Evolutionary conservation across 2,888 invertebrate species (phyloP), one percentile per base, ranked within the genome.

Genomic region (Erynnis tages): DNA sequence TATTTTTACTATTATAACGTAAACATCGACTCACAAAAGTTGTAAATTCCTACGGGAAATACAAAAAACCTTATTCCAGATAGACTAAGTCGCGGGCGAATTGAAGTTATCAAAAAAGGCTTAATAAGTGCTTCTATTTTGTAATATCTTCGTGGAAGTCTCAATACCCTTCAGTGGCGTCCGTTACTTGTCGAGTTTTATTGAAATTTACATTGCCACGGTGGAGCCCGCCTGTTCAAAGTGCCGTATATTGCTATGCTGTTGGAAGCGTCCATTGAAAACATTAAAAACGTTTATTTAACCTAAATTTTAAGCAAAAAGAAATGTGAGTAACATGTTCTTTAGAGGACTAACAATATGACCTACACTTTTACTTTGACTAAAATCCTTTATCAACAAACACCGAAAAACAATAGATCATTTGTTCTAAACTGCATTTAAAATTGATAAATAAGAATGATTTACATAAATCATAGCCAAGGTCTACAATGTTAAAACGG

Each of bases 141-240:
- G 76, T 79, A 82, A 77, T 82, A 80, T 71, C 76, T 80, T 30
- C 82, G 82, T 80, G 77, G 75, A 81, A 79, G 75, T 41, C 46
- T 47, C 50, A 35, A 38, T 34, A 32, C 46, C 35, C 53, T 38
- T 53, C 43, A 58, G 57, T 52, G 57, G 3, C 55, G 59, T 32
- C 32, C 50, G 41, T 37, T 40, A 35, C 29, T 35, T 46, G 38
- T 53, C 56, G 47, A 29, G 50, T 55, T 56, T 52, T 57, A 61
- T 62, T 57, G 55, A 54, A 59, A 37, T 44, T 52, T 44, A 52
- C 44, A 52, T 52, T 44, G 44, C 29, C 8, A 29, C 37, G 29
- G 19, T 52, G 50, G 41, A 50, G 27, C 43, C n/a, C 13, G 17
- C 16, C 27, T 10, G 50, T 19, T 23, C 19, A 13, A 7, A 50